A percentile compares a stretch with the other conserved stretches of the same genome.
Evolutionary conservation across 2,797 vertebrate genomes (phyloP).

Genomic region (Hephaestus fuliginosus): DNA sequence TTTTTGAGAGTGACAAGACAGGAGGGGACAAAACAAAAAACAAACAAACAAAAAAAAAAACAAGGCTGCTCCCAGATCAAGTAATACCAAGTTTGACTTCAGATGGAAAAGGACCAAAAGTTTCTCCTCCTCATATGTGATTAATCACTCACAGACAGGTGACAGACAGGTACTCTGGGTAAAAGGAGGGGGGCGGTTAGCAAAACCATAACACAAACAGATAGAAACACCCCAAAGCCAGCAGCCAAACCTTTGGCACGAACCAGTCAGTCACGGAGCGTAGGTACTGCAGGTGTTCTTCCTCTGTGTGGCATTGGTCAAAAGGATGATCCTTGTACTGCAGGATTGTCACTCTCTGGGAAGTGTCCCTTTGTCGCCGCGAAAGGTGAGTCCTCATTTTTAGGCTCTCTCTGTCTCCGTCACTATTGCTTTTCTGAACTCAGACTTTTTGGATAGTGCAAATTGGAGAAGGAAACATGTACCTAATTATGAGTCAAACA

Average conservation of each 20-base stretch:
- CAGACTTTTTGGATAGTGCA: conserved; percentile 60
- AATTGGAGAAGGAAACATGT: conserved; percentile 37
- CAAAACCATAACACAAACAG: conserved; percentile 39
- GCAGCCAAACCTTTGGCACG: conserved; percentile 55
- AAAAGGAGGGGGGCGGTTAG: background rate
- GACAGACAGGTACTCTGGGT: conserved; percentile 33
- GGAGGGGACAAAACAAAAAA: conserved; percentile 5
- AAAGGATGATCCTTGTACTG: conserved; percentile 32
- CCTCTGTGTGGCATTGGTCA: conserved; percentile 40
- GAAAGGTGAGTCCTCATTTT: conserved; percentile 8
- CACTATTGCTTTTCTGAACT: conserved; percentile 36
- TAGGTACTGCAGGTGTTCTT: conserved; percentile 43
- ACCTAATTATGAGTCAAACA: conserved; percentile 90
- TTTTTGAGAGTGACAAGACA: conserved; percentile 7
- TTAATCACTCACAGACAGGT: conserved; percentile 14
- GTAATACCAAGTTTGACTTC: background rate
- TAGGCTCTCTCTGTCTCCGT: background rate
- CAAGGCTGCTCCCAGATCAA: conserved; percentile 36
- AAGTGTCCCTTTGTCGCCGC: conserved; percentile 29
- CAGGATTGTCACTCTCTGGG: conserved; percentile 49
- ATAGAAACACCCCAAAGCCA: conserved; percentile 26
- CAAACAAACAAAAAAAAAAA: background rate
- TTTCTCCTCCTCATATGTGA: conserved; percentile 30
- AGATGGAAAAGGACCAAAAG: conserved; percentile 1
- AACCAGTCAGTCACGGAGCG: conserved; percentile 20